These are phyloP conservation scores for Amazona vittata DNA, from an alignment of 2,113 vertebrate species.

Conservation along the genomic window DNA sequence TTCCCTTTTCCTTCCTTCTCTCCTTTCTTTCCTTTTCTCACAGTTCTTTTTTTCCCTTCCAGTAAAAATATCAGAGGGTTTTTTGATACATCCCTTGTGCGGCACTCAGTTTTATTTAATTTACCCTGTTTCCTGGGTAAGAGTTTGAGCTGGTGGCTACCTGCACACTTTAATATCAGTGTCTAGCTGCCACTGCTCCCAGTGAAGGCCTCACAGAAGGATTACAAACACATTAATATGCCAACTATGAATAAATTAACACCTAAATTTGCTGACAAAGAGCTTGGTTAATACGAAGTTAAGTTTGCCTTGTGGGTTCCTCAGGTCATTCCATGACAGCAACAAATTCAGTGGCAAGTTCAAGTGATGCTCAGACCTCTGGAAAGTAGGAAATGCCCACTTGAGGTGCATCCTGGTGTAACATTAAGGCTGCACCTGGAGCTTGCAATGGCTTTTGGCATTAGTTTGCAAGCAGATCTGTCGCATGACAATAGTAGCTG, in stretches of 20 bases:
- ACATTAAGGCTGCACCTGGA: background rate
- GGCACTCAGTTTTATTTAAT: background rate
- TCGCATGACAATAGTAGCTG: background rate
- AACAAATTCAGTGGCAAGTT: background rate
- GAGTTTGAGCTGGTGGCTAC: background rate
- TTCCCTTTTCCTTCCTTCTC: background rate
- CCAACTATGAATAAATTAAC: background rate
- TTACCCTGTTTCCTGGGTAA: background rate
- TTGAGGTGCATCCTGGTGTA: background rate
- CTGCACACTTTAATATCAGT: background rate
- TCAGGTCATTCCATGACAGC: background rate
- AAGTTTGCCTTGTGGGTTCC: background rate
- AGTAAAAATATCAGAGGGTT: background rate
- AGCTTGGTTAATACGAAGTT: background rate
- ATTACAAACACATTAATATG: background rate
- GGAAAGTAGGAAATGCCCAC: background rate
- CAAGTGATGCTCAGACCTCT: background rate
- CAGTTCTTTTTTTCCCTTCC: background rate
- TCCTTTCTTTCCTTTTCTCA: background rate
- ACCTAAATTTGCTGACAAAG: background rate
- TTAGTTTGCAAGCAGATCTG: background rate
- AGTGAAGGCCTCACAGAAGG: background rate
- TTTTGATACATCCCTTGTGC: background rate
- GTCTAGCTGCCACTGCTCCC: background rate
- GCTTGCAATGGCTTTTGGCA: background rate